A percentile compares a stretch with the other conserved stretches of the same genome.
phyloP scores from a whole-genome alignment of 2,888 invertebrate species.

The Sminthurides aquaticus region DNA sequence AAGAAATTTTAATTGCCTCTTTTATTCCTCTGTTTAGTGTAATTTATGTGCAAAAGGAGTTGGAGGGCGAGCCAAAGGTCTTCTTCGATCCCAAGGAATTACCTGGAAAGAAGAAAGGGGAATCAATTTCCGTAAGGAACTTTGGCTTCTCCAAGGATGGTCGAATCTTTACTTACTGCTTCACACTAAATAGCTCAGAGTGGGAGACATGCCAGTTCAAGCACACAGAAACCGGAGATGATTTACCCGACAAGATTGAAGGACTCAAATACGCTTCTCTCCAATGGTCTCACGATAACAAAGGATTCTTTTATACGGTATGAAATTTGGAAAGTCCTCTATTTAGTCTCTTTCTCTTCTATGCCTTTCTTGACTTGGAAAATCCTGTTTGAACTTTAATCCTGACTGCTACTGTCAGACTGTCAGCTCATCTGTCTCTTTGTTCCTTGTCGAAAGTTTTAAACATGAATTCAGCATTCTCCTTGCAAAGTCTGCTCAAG shows the following conservation, averaged over 20 bases:
- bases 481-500: background rate
- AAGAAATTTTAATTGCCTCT: background rate
- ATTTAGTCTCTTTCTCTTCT: background rate
- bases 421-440: background rate
- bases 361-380: too few relatives aligned
- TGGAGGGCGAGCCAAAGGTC: conserved; percentile 6
- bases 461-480: background rate
- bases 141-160: conserved; percentile 17
- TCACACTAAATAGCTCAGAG: conserved; percentile 9
- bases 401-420: background rate
- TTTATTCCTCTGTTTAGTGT: too few relatives aligned
- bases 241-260: conserved; percentile 15
- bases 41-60: conserved; percentile 3
- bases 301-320: conserved; percentile 21
- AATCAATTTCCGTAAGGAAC: background rate
- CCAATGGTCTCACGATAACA: conserved; percentile 19
- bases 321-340: background rate
- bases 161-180: conserved; percentile 16
- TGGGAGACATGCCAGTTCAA: conserved; percentile 20
- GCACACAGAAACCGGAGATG: conserved; percentile 6
- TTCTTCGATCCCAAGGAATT: conserved; percentile 15
- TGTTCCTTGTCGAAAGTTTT: background rate
- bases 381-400: background rate
- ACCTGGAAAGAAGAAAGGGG: background rate
- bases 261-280: conserved; percentile 16